These are phyloP conservation scores for Nymphalis urticae DNA, from an alignment of 2,888 invertebrate species.

Conservation along the genomic window DNA sequence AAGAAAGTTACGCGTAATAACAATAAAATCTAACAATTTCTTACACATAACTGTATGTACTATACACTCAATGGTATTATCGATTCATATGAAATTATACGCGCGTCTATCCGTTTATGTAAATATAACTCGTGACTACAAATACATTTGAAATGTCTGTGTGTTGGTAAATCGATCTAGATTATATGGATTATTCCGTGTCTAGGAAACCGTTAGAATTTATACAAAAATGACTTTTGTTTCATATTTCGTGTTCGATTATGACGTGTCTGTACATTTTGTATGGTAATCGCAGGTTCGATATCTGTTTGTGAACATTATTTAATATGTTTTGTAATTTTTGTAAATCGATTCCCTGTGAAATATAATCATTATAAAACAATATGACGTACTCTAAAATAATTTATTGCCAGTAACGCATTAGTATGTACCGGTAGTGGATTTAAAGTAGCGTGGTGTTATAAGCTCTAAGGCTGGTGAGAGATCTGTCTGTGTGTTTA, in stretches of 20 bases:
- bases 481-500: too few species aligned
- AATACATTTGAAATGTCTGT: conserved; percentile 34
- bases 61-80: conserved; percentile 23
- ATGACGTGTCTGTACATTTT: not conserved
- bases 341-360: too few species aligned
- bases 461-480: too few species aligned
- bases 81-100: conserved; percentile 32
- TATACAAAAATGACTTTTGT: not conserved
- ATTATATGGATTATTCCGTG: conserved; percentile 7
- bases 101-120: conserved; percentile 40
- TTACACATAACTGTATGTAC: not conserved
- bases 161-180: conserved; percentile 1
- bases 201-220: not conserved
- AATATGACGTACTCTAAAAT: too few species aligned
- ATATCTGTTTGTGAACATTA: too few species aligned
- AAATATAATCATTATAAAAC: too few species aligned
- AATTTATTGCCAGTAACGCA: too few species aligned
- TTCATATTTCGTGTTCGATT: not conserved
- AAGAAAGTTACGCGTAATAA: not conserved
- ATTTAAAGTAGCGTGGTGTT: too few species aligned
- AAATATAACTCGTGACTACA: conserved; percentile 42
- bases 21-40: not conserved
- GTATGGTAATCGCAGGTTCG: not conserved
- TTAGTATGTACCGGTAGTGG: too few species aligned
- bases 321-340: too few species aligned